Conservation (phyloP, 2,888 invertebrate species). For the Cataglyphis livida region DNA sequence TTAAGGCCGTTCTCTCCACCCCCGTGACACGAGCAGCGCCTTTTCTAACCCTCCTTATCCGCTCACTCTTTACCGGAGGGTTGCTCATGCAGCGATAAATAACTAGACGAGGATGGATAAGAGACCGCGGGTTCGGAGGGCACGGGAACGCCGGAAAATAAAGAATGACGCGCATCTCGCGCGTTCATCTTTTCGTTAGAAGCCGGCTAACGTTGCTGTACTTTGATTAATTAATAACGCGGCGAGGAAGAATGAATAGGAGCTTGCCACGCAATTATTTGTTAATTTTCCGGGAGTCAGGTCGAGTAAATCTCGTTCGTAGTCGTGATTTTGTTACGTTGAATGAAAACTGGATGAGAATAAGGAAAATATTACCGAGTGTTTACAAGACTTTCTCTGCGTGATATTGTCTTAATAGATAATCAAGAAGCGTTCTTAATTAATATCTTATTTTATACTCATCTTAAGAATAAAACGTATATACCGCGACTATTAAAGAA, state of each 20-base stretch:
- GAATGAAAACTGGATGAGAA: neutral
- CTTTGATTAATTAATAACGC: slow-evolving; percentile 50
- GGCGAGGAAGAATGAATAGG: slow-evolving; percentile 1
- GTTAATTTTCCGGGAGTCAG: slow-evolving; percentile 15
- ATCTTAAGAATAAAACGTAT: neutral
- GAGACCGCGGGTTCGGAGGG: slow-evolving; percentile 15
- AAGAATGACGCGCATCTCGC: slow-evolving; percentile 29
- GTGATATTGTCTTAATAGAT: neutral
- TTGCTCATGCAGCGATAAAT: slow-evolving; percentile 69
- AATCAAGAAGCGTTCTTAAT: slow-evolving; percentile 14
- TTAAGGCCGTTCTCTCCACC: slow-evolving; percentile 69
- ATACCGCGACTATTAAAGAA: neutral
- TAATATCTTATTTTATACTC: neutral
- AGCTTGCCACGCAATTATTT: slow-evolving; percentile 37
- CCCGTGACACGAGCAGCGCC: slow-evolving; percentile 62
- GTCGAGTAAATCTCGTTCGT: neutral
- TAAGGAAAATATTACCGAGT: neutral
- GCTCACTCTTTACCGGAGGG: slow-evolving; percentile 20
- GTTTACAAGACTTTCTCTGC: neutral
- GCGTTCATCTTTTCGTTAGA: slow-evolving; percentile 29
- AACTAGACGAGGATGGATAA: slow-evolving; percentile 57
- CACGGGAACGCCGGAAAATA: slow-evolving; percentile 32
- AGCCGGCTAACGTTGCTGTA: slow-evolving; percentile 35
- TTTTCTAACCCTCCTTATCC: slow-evolving; percentile 49
- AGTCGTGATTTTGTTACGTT: neutral